Conservation (phyloP, 2,797 vertebrate species). For the Cuniculus paca region DNA sequence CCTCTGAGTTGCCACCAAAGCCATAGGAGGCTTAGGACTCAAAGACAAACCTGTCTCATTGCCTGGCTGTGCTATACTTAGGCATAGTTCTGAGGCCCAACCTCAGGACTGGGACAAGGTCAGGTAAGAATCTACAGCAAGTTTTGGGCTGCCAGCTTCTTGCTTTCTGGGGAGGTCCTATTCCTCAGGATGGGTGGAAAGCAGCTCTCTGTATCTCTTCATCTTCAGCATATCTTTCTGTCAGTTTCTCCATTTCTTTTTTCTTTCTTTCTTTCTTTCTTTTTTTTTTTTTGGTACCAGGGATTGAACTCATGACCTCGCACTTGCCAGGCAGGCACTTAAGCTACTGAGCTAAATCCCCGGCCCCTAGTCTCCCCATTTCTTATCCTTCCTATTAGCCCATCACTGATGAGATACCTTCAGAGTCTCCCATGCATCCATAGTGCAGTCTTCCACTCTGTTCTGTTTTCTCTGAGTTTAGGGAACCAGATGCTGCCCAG, state of each 20-base stretch:
- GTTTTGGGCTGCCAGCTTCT: neutral
- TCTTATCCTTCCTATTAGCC: neutral
- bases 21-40: neutral
- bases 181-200: neutral
- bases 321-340: too few relatives aligned
- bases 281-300: too few relatives aligned
- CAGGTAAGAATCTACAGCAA: neutral
- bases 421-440: neutral
- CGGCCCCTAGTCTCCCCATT: too few relatives aligned
- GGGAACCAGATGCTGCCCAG: neutral
- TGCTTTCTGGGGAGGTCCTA: neutral
- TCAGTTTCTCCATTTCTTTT: neutral
- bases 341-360: too few relatives aligned
- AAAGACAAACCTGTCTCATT: neutral
- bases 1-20: neutral
- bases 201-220: neutral
- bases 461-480: neutral
- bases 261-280: too few relatives aligned
- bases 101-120: neutral
- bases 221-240: neutral
- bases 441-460: too few relatives aligned
- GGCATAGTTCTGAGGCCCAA: neutral
- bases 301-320: too few relatives aligned
- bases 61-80: neutral
- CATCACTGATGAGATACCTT: neutral